Evolutionary conservation across 2,888 invertebrate species (phyloP).

Genomic region (Lasioglossum pauxillum): DNA sequence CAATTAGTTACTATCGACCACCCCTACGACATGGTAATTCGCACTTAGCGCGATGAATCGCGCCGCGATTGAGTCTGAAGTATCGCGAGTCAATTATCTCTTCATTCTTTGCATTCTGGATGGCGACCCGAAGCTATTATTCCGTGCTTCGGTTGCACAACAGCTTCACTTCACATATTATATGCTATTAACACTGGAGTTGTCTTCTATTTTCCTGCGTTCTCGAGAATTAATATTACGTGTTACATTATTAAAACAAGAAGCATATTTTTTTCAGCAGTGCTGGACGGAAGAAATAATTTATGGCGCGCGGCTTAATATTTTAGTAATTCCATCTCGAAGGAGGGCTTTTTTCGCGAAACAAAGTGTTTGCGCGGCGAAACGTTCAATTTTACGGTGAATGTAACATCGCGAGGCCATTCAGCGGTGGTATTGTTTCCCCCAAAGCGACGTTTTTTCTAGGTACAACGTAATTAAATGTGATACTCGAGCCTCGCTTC

Average conservation of each 20-base stretch:
- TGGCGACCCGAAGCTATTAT: background rate
- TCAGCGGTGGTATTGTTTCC: conserved; percentile 14
- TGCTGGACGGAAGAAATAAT: background rate
- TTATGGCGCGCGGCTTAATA: background rate
- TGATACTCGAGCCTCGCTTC: background rate
- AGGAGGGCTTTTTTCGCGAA: background rate
- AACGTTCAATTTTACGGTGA: conserved; percentile 2
- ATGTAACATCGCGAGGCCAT: background rate
- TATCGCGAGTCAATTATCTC: conserved; percentile 47
- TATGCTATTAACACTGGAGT: background rate
- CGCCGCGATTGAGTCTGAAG: conserved; percentile 44
- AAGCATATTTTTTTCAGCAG: background rate
- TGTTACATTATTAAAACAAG: background rate
- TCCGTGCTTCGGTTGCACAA: background rate
- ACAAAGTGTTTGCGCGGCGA: background rate
- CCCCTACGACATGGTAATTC: conserved; percentile 78
- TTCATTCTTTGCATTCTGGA: background rate
- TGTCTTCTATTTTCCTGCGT: too few relatives aligned
- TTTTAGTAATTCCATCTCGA: background rate
- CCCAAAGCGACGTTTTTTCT: conserved; percentile 4
- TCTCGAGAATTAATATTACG: background rate
- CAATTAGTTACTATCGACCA: conserved; percentile 84
- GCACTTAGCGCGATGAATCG: conserved; percentile 75
- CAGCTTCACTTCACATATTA: background rate
- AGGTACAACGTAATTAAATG: conserved; percentile 10